These are phyloP conservation scores for Drosophila rubida DNA, from an alignment of 2,888 invertebrate species.

Conservation along the genomic window DNA sequence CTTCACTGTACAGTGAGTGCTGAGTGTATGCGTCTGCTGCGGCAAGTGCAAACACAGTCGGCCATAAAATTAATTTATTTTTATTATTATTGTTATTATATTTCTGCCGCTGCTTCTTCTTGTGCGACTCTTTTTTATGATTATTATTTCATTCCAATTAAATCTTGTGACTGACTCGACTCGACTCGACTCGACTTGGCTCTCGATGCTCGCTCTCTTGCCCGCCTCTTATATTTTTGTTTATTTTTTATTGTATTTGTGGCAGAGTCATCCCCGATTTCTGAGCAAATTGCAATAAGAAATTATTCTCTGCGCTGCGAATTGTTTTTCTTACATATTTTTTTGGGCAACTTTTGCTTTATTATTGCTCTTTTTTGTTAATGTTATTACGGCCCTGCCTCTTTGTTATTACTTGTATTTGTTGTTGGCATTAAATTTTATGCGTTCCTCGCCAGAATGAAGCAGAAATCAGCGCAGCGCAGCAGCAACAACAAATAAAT, in stretches of 20 bases:
- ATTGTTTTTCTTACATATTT: constrained; percentile 24
- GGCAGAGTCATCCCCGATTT: constrained; percentile 17
- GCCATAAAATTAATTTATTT: constrained; percentile 83
- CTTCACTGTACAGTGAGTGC: constrained; percentile 11
- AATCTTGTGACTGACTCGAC: constrained; percentile 68
- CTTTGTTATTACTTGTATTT: constrained; percentile 68
- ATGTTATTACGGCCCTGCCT: constrained; percentile 25
- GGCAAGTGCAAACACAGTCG: constrained; percentile 44
- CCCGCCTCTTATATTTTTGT: constrained; percentile 27
- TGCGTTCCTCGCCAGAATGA: constrained; percentile 56
- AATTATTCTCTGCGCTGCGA: constrained; percentile 17
- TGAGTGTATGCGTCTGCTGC: constrained; percentile 19
- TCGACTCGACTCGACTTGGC: constrained; percentile 2
- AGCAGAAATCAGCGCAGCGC: constrained; percentile 23
- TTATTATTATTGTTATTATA: constrained; percentile 81
- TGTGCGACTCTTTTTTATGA: constrained; percentile 56
- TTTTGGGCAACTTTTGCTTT: constrained; percentile 59
- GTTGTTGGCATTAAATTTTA: constrained; percentile 67
- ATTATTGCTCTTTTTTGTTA: constrained; percentile 31
- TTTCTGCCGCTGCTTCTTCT: constrained; percentile 54
- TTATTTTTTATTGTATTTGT: constrained; percentile 35
- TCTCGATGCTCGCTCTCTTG: neutral
- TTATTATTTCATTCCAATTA: constrained; percentile 82
- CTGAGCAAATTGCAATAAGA: constrained; percentile 26
- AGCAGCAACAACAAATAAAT: constrained; percentile 49